Percentiles rank a stretch among this genome's conserved stretches.
phyloP scores from a whole-genome alignment of 2,113 vertebrate genomes.

The Shinisaurus crocodilurus region DNA sequence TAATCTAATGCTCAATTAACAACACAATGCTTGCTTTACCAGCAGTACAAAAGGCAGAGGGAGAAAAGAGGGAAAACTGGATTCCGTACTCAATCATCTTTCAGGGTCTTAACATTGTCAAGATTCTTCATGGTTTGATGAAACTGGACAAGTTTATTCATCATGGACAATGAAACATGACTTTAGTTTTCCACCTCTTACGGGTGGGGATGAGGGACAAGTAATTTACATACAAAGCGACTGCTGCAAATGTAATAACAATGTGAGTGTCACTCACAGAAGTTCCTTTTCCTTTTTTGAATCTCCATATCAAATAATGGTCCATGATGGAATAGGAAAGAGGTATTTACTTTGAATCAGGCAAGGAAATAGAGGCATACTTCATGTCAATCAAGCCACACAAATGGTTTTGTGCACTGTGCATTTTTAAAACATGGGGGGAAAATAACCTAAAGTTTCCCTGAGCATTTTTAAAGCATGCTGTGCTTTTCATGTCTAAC shows the following conservation, averaged over 20 bases:
- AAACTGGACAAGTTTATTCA: constrained; percentile 51
- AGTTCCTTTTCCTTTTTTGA: constrained; percentile 46
- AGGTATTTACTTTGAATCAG: constrained; percentile 37
- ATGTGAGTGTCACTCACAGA: constrained; percentile 35
- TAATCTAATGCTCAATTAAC: constrained; percentile 63
- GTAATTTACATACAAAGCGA: constrained; percentile 61
- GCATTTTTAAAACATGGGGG: constrained; percentile 8
- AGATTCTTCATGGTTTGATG: constrained; percentile 44
- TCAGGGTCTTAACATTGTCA: constrained; percentile 2
- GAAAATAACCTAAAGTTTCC: constrained; percentile 19
- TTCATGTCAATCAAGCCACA: constrained; percentile 9
- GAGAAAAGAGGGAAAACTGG: constrained; percentile 36
- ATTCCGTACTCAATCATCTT: not conserved
- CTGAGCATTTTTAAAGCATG: constrained; percentile 13
- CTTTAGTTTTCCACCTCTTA: constrained; percentile 55
- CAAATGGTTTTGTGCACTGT: constrained; percentile 11
- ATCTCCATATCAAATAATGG: constrained; percentile 35
- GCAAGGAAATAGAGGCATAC: constrained; percentile 11
- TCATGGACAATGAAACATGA: constrained; percentile 44
- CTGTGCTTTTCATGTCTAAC: constrained; percentile 42
- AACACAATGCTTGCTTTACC: constrained; percentile 24
- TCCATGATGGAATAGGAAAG: constrained; percentile 21
- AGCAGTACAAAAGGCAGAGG: not conserved
- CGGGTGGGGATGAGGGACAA: constrained; percentile 22
- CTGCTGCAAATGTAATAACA: constrained; percentile 68